Percentiles rank a stretch among this genome's conserved stretches.
Evolutionary conservation across 1,140 invertebrate genomes (phyloP).

Genomic region (Scylla paramamosain): DNA sequence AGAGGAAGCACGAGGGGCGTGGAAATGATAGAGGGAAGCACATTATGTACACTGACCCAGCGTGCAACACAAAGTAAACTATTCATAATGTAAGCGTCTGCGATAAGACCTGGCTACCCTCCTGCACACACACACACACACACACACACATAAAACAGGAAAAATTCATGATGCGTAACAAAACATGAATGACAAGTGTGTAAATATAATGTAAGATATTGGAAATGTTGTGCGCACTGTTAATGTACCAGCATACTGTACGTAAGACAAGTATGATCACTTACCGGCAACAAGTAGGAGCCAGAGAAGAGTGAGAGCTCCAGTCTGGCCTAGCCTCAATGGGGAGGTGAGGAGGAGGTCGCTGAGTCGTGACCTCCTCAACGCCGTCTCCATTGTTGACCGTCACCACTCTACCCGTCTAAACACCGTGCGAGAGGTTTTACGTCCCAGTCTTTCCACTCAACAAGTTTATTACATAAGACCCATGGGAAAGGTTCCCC

Average conservation of each 20-base stretch:
- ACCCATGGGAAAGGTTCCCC: not conserved
- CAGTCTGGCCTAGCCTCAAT: not conserved
- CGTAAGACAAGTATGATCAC: not conserved
- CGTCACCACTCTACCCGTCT: constrained; percentile 21
- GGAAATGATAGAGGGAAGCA: no score
- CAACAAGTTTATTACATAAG: constrained; percentile 45
- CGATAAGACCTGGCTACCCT: not conserved
- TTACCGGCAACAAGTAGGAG: constrained; percentile 57
- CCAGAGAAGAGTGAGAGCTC: not conserved
- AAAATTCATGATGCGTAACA: not conserved
- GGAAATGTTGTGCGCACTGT: no score
- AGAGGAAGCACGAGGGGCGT: no score
- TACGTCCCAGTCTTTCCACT: not conserved
- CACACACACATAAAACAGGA: not conserved
- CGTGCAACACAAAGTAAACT: no score
- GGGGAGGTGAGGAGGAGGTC: not conserved
- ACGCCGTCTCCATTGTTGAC: constrained; percentile 51
- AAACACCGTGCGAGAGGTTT: constrained; percentile 13
- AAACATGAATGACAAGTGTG: not conserved
- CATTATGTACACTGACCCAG: no score
- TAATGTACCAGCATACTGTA: no score
- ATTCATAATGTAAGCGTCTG: no score
- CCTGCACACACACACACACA: not conserved
- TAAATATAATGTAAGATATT: no score
- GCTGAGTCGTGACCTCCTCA: constrained; percentile 28